Percentiles rank a stretch among this genome's conserved stretches.
phyloP scores from a whole-genome alignment of 92 coral and sea anemone genomes.

The Ricordea florida region DNA sequence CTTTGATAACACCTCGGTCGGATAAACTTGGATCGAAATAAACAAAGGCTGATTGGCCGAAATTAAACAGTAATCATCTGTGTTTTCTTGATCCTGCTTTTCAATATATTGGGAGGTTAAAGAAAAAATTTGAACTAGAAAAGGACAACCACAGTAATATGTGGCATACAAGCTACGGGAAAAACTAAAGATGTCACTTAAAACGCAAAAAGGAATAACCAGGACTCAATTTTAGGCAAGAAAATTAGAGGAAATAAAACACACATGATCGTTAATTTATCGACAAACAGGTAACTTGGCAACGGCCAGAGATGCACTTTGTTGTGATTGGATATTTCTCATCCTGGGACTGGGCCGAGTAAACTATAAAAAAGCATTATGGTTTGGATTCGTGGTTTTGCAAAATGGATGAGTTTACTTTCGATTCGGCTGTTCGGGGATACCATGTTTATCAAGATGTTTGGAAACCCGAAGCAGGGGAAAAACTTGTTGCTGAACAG shows the following conservation, averaged over 20 bases:
- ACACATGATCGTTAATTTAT: too few relatives aligned
- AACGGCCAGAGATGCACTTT: slow-evolving; percentile 1
- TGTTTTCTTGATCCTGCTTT: background rate
- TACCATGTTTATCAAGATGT: background rate
- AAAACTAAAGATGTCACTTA: slow-evolving; percentile 1
- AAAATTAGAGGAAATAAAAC: too few relatives aligned
- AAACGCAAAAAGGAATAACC: too few relatives aligned
- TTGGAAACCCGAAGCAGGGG: background rate
- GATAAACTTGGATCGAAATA: too few relatives aligned
- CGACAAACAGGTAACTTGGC: background rate
- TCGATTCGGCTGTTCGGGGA: too few relatives aligned
- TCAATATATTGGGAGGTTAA: background rate
- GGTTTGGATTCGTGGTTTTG: too few relatives aligned
- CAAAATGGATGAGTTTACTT: too few relatives aligned
- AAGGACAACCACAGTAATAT: too few relatives aligned
- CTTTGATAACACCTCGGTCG: slow-evolving; percentile 6
- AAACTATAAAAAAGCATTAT: too few relatives aligned
- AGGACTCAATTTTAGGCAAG: too few relatives aligned
- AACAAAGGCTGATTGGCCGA: slow-evolving; percentile 14
- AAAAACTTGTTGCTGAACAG: too few relatives aligned
- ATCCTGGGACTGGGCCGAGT: slow-evolving; percentile 4
- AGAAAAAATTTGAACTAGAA: background rate
- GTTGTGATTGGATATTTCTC: background rate
- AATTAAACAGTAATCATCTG: background rate
- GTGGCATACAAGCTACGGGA: too few relatives aligned